Evolutionary conservation across 1,140 invertebrate genomes (phyloP).

Genomic region (Ctenoplectra terminalis): DNA sequence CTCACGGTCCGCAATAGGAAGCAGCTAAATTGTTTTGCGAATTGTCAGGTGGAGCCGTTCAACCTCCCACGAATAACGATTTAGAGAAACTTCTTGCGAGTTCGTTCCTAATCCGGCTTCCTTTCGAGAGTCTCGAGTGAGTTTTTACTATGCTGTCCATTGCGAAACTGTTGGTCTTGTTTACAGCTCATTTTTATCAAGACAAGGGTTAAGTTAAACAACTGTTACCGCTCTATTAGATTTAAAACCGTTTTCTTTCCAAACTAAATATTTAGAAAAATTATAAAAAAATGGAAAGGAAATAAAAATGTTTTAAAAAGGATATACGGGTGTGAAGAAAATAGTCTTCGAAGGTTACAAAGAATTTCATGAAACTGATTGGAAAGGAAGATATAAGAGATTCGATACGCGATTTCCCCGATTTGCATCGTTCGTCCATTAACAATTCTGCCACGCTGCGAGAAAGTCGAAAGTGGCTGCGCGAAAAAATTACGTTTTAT

Average conservation of each 20-base stretch:
- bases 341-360: no score
- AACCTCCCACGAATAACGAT: not conserved
- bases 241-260: no score
- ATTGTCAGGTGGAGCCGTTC: not conserved
- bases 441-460: not conserved
- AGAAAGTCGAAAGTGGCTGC: constrained; percentile 20
- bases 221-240: no score
- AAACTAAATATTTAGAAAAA: no score
- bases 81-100: not conserved
- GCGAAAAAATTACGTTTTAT: constrained; percentile 23
- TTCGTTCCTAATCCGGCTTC: not conserved
- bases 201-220: no score
- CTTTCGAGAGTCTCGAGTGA: not conserved
- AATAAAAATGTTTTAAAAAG: no score
- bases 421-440: not conserved
- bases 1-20: not conserved
- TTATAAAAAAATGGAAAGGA: no score
- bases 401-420: not conserved
- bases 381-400: not conserved
- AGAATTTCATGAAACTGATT: not conserved
- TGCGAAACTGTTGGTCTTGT: no score
- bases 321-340: no score
- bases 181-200: no score
- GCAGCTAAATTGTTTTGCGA: not conserved
- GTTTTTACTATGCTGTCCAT: no score